Base-by-base conservation (phyloP, 2,888 invertebrate genomes). In the Isotomurus palustris region DNA sequence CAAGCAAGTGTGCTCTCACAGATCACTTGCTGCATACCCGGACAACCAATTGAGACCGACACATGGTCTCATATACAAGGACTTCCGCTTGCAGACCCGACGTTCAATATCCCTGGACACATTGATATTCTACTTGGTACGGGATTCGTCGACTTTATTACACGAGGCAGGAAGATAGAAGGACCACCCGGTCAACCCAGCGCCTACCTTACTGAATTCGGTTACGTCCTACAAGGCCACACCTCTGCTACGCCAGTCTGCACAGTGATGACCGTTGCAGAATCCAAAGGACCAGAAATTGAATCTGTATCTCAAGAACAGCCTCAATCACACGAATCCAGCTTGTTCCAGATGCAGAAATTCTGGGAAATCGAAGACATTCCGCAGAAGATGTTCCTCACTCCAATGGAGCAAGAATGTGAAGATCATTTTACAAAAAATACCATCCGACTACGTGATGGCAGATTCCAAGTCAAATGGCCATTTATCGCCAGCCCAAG, bases 311-410 rank as follows among this genome's bases (percentile, higher is more conserved):
- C 17, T 17, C 32, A 35, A 3, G 8, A 35, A 8, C 50, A 12
- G 10, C 24, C n/a, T 6, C 36, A 40, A 17, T 21, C 36, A 4
- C 17, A 8, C 12, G 10, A 2, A 28, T 17, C 28, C 28, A 8
- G 32, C 8, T n/a, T 19, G 14, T 55, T 59, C 24, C n/a, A 55
- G 21, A 27, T 64, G 12, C 35, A 55, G 32, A 41, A 35, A 27
- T 62, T 62, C 27, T 62, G 60, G 65, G 36, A 47, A 28, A 2
- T 56, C 1, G 62, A 65, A 21, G 38, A 53, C 2, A 12, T 56
- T 4, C 53, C 52, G 3, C 21, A 44, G 5, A 14, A 36, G 5
- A 3, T 25, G 12, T 25, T 45, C 2, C 14, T 44, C 24, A 51
- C 58, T 2, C 6, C 12, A 10, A 53, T 57, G 38, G 62, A 65